Evolutionary conservation across 53 echinoderm and acorn worm species (phyloP), one percentile per base, ranked within the genome.

Genomic region (Patiria pectinifera): DNA sequence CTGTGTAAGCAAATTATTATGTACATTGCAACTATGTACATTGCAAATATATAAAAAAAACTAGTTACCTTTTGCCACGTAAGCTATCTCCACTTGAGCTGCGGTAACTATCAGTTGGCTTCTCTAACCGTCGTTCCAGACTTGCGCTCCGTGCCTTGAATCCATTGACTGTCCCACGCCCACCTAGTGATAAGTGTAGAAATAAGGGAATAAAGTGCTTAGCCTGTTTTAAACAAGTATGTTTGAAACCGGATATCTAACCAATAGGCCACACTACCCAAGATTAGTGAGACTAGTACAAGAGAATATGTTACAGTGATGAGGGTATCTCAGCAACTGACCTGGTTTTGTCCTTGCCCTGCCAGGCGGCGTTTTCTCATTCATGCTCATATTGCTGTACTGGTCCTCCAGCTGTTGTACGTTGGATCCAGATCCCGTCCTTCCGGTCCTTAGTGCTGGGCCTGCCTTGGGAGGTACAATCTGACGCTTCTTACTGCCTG

Each of bases 401-500:
- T 93, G 59, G 60, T 69, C 74, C 82, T 93, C 93, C 13, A 93
- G 75, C 11, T 93, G 87, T 78, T 53, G 10, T 48, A 86, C 72
- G 14, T 71, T 71, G 59, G 78, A 78, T 16, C 75, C 88, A 23
- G 93, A 93, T 15, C 83, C 83, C 14, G 87, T 24, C 88, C 59
- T 71, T 4, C 93, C 82, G 12, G 83, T 87, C 58, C 80, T 86
- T 66, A 92, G 48, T 0, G 85, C 72, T 35, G 86, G 69, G 16
- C 75, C 87, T 10, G 81, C 85, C 81, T 86, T 92, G 9, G 94
- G 94, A 1, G 92, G 83, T 11, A 94, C 85, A 26, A 90, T 91
- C 59, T 87, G 91, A 70, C 93, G 90, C 83, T 96, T 98, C 83
- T 96, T 96, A 21, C 87, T 86, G 6, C 98, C 98, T 82, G 98